Percentiles rank a stretch among this genome's conserved stretches.
Conservation (phyloP, 2,797 vertebrate species). For the Sylvia borin region DNA sequence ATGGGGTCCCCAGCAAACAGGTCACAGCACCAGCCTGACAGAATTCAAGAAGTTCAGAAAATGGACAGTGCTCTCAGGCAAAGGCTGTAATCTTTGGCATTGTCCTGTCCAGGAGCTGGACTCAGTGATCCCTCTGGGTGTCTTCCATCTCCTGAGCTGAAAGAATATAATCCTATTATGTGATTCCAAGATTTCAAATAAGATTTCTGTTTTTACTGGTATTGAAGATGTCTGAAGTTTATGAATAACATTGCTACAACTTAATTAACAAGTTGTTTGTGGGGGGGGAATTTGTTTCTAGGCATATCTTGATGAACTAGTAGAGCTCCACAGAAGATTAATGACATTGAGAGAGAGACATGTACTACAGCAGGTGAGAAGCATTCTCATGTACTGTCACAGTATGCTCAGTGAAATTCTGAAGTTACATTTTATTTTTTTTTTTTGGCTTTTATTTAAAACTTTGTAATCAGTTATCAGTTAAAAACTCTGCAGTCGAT, state of each 20-base stretch:
- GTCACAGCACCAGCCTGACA: not conserved
- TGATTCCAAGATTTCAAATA: not conserved
- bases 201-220: not conserved
- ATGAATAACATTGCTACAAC: not conserved
- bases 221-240: not conserved
- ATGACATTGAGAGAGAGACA: constrained; percentile 92
- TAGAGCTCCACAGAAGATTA: constrained; percentile 96
- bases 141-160: not conserved
- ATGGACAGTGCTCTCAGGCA: not conserved
- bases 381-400: not conserved
- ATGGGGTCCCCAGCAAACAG: not conserved
- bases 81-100: not conserved
- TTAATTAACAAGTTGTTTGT: constrained; percentile 49
- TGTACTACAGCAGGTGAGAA: constrained; percentile 87
- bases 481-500: not conserved
- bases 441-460: not conserved
- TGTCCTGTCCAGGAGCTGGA: not conserved
- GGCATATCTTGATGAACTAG: constrained; percentile 96
- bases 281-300: constrained; percentile 71
- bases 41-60: not conserved
- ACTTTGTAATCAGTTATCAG: not conserved
- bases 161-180: not conserved
- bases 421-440: not conserved
- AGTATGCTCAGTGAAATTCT: not conserved
- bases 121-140: not conserved